Evolutionary conservation across 1,140 invertebrate species (phyloP), one percentile per base, ranked within the genome.

Genomic region (Hetaerina americana): DNA sequence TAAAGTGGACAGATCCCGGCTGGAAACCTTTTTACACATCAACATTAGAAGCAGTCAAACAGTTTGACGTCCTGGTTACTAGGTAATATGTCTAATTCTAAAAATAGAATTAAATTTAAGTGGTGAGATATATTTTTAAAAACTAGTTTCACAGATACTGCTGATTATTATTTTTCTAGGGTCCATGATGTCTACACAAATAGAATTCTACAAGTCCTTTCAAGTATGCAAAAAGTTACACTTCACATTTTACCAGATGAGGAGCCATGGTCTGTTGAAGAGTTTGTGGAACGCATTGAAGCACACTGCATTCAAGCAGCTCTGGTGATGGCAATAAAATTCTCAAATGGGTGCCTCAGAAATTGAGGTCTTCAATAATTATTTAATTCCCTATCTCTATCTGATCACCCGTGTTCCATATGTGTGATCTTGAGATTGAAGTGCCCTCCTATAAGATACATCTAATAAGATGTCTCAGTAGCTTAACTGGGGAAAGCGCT

Each of bases 181-280:
- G 91, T 95, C 15, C 93, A 96, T 77, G 94, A 97, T 78, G 89
- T 97, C 66, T 95, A 94, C 76, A 87, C 88, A n/a, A 96, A 96
- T 79, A 87, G 95, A 78, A 95, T 98, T 75, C 87, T 96, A 70
- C 89, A 93, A 76, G 90, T 96, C 5, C 82, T 98, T 5, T 83
- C 86, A 57, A 91, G 90, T 73, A 97, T 98, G 92, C 90, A 92
- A 76, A 87, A 88, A 66, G 87, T 93, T n/a, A 87, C 87, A 0
- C 80, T 97, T 24, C 89, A 95, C 71, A 85, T 89, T 28, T 80
- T 97, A 49, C 93, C 92, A 25, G 75, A 82, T 77, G 87, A 89
- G 40, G 89, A 91, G 72, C 91, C 93, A 0, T 96, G 93, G 93
- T 88, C 87, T 5, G 86, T 96, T 27, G 92, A 95, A 66, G 87